Conservation (phyloP, 2,888 invertebrate genomes). For the Latrodectus hesperus region DNA sequence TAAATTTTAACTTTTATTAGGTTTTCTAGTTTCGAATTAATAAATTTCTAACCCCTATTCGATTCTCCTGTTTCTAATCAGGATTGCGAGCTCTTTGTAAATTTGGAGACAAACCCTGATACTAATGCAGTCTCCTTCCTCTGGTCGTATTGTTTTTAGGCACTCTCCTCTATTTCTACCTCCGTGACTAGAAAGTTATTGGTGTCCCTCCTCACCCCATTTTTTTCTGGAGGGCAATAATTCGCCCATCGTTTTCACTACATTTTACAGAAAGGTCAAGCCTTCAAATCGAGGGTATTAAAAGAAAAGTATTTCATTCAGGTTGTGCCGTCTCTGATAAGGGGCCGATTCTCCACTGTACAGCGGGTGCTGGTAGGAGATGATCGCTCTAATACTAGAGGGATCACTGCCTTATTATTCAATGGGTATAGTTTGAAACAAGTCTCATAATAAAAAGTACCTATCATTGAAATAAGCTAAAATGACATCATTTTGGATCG, state of each 20-base stretch:
- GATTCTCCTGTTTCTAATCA: no score
- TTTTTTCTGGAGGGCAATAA: constrained; percentile 30
- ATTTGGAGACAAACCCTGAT: constrained; percentile 54
- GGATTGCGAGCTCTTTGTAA: neutral
- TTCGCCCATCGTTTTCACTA: constrained; percentile 47
- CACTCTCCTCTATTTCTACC: constrained; percentile 48
- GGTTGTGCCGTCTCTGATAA: neutral
- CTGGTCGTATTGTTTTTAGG: constrained; percentile 63
- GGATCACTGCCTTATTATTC: constrained; percentile 24
- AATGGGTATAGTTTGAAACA: neutral
- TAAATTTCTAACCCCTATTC: no score
- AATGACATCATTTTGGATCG: no score
- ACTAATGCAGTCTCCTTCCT: constrained; percentile 47
- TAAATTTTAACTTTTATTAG: no score
- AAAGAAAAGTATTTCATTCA: constrained; percentile 34
- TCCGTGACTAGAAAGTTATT: constrained; percentile 63
- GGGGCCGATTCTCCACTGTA: neutral
- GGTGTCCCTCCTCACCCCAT: constrained; percentile 40
- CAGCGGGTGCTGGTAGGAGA: neutral
- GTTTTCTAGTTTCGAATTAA: no score
- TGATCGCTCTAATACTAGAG: constrained; percentile 2
- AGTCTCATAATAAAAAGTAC: no score
- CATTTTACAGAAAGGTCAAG: constrained; percentile 54
- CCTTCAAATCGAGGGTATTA: constrained; percentile 62
- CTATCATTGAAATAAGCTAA: no score